Percentiles rank a stretch among this genome's conserved stretches.
Evolutionary conservation across 2,113 vertebrate genomes (phyloP).

Genomic region (Malurus alboscapulatus): DNA sequence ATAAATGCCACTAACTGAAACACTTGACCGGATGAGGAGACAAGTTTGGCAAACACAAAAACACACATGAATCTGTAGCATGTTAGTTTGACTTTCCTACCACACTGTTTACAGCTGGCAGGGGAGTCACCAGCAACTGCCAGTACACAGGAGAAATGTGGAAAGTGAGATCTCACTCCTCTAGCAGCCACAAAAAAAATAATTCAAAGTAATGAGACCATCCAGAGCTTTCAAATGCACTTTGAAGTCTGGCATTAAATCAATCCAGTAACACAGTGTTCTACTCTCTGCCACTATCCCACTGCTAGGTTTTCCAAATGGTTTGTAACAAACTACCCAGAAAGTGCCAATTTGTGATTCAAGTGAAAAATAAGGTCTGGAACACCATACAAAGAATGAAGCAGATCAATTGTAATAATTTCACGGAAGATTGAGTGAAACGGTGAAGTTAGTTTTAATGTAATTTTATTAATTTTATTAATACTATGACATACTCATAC

Average conservation of each 20-base stretch:
- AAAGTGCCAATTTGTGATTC: slow-evolving; percentile 51
- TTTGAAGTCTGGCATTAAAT: slow-evolving; percentile 55
- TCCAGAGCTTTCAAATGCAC: slow-evolving; percentile 44
- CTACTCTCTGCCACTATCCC: slow-evolving; percentile 36
- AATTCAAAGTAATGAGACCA: slow-evolving; percentile 40
- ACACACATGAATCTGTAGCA: slow-evolving; percentile 62
- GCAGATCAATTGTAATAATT: neutral
- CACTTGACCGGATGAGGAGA: slow-evolving; percentile 30
- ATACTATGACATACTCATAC: neutral
- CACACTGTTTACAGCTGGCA: slow-evolving; percentile 72
- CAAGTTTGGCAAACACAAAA: slow-evolving; percentile 68
- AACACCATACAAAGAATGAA: slow-evolving; percentile 5
- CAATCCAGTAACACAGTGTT: slow-evolving; percentile 47
- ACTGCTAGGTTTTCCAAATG: slow-evolving; percentile 43
- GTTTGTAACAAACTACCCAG: slow-evolving; percentile 19
- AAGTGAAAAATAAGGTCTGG: slow-evolving; percentile 41
- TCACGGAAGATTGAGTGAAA: slow-evolving; percentile 4
- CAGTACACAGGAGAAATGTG: slow-evolving; percentile 61
- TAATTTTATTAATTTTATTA: neutral
- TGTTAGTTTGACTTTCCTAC: slow-evolving; percentile 70
- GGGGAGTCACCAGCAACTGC: slow-evolving; percentile 55
- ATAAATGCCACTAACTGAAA: slow-evolving; percentile 47
- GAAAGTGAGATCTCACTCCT: slow-evolving; percentile 67
- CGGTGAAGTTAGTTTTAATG: neutral
- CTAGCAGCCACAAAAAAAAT: slow-evolving; percentile 23